A percentile compares a stretch with the other conserved stretches of the same genome.
These are phyloP conservation scores for Lumbricus terrestris DNA, from an alignment of 2,888 invertebrate genomes.

Conservation along the genomic window DNA sequence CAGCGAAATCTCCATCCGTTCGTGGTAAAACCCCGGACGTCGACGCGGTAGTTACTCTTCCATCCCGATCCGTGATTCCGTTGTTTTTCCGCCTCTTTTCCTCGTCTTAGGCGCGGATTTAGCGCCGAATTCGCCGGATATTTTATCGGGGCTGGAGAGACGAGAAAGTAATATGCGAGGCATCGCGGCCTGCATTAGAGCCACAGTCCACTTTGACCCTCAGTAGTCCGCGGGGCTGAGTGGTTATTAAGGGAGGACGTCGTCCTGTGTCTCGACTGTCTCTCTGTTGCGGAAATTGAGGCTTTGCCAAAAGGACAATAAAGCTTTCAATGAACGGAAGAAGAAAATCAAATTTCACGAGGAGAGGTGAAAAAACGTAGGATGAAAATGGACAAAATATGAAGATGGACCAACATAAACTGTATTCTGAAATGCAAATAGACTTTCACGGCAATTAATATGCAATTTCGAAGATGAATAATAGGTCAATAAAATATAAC, in stretches of 20 bases:
- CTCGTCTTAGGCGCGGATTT: background rate
- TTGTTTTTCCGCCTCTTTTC: background rate
- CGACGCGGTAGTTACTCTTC: background rate
- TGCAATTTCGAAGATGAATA: background rate
- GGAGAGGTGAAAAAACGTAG: background rate
- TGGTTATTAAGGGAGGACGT: background rate
- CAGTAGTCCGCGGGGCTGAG: background rate
- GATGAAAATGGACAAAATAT: background rate
- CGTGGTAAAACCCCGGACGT: background rate
- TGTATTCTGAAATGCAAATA: too few relatives aligned
- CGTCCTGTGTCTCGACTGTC: background rate
- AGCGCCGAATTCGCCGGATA: background rate
- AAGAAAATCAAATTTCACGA: background rate
- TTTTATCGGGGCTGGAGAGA: background rate
- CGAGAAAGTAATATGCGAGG: background rate
- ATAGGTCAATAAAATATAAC: background rate
- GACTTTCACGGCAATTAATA: too few relatives aligned
- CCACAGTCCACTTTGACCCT: background rate
- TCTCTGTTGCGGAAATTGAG: background rate
- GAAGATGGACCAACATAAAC: background rate
- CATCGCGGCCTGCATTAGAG: background rate
- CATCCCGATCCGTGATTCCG: slow-evolving; percentile 3
- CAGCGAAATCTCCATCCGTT: background rate
- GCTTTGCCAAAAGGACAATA: background rate
- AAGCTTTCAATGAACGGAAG: background rate